Conservation (phyloP, 2,888 invertebrate species). For the Eupithecia pulchellata region DNA sequence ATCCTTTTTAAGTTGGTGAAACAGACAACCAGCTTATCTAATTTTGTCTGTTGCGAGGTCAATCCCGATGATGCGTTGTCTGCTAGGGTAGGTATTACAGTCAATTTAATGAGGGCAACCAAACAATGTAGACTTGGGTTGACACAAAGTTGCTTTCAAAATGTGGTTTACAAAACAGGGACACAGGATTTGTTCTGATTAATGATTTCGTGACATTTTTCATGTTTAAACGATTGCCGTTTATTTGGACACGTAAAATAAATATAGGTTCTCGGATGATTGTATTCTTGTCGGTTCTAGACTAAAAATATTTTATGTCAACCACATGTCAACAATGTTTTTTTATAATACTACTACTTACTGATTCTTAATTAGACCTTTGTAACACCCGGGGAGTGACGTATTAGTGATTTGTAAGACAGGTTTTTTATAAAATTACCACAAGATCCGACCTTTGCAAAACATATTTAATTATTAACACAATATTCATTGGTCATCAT, state of each 20-base stretch:
- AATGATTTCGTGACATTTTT: neutral
- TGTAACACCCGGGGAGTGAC: too few relatives aligned
- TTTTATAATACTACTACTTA: too few relatives aligned
- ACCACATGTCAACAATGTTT: too few relatives aligned
- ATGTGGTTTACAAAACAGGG: neutral
- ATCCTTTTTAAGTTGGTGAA: neutral
- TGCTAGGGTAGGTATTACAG: constrained; percentile 22
- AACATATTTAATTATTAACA: too few relatives aligned
- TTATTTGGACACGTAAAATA: neutral
- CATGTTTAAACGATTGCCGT: neutral
- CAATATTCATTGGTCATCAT: too few relatives aligned
- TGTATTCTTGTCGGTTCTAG: too few relatives aligned
- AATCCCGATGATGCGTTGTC: constrained; percentile 54
- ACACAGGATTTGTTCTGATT: constrained; percentile 1
- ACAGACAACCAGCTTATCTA: constrained; percentile 8
- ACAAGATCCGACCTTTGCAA: too few relatives aligned
- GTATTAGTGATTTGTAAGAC: too few relatives aligned
- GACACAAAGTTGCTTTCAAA: constrained; percentile 27
- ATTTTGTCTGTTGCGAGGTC: constrained; percentile 38
- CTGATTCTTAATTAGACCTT: too few relatives aligned
- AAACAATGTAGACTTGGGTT: constrained; percentile 25
- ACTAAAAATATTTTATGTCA: too few relatives aligned
- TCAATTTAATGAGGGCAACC: constrained; percentile 26
- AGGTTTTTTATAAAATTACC: too few relatives aligned
- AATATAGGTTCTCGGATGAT: neutral